Base-by-base conservation (phyloP, 2,888 invertebrate species). In the Epinotia nisella region DNA sequence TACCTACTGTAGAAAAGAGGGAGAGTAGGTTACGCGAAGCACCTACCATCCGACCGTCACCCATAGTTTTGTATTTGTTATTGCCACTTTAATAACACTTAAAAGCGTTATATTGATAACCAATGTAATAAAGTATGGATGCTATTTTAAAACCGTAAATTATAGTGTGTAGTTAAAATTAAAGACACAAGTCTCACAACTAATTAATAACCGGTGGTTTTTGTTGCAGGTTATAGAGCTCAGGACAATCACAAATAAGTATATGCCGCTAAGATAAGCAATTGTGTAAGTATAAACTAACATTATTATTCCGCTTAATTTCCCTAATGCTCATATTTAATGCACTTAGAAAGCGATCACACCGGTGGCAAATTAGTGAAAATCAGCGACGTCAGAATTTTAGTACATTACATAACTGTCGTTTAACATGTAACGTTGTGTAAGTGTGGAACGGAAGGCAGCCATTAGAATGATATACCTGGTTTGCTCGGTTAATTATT, bases 241-340 rank as follows among this genome's bases (percentile, higher is more conserved):
- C 78, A 81, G 77, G 77, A 78, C 79, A 81, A 49, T 82, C 81
- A 82, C 81, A 80, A 87, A 88, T 92, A 80, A 87, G 88, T 92
- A 87, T 93, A 93, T 93, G 93, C 83, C 90, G 90, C 92, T 88
- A 77, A 89, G 83, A 91, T 87, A 87, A 83, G 73, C 83, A 71
- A 67, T 62, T 41, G 75, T 72, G 75, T 78, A 77, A 78, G 80
- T 80, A 75, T 59, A 15, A 45, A 45, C 39, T 74, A 35, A 58
- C 13, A 39, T 69, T 68, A 67, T 35, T n/a, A 68, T 65, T 66
- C 11, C 29, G 49, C 58, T 58, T 62, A 21, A 65, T 17, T 49
- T 55, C 59, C 59, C n/a, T 62, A 66, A 41, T 58, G 21, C 60
- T 69, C 70, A 66, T 53, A 71, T 41, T 19, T 41, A 82, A 75